These are phyloP conservation scores for Choristoneura rosaceana DNA, from an alignment of 2,888 invertebrate species.

Conservation along the genomic window DNA sequence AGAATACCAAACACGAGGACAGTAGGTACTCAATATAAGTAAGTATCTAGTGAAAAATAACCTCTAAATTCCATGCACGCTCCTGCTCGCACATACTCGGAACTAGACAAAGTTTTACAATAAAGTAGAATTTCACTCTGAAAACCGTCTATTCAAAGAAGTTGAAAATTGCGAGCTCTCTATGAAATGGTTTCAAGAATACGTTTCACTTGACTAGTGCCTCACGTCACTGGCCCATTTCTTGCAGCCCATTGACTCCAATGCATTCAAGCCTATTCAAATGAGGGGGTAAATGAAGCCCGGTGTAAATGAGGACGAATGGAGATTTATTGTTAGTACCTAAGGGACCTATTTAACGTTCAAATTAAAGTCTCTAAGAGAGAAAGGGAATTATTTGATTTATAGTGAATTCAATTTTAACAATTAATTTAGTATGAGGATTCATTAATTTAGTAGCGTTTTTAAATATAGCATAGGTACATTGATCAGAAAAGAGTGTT, in stretches of 20 bases:
- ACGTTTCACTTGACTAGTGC: conserved; percentile 65
- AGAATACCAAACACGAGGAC: no score
- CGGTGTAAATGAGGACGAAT: conserved; percentile 73
- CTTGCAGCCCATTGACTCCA: conserved; percentile 82
- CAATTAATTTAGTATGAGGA: background rate
- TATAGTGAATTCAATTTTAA: background rate
- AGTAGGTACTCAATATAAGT: background rate
- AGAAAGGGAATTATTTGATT: conserved; percentile 17
- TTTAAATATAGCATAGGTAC: background rate
- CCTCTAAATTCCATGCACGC: background rate
- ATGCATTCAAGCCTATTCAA: conserved; percentile 81
- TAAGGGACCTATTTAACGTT: conserved; percentile 52
- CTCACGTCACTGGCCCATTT: conserved; percentile 79
- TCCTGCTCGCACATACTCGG: background rate
- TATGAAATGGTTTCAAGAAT: conserved; percentile 29
- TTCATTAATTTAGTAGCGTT: background rate
- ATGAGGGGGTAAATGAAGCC: conserved; percentile 74
- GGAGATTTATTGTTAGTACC: conserved; percentile 62
- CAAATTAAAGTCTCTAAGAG: conserved; percentile 30
- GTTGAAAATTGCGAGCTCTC: conserved; percentile 34
- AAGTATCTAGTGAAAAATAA: background rate
- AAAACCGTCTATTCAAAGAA: conserved; percentile 4
- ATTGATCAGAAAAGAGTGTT: no score
- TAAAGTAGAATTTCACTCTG: conserved; percentile 13
- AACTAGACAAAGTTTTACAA: conserved; percentile 13